Conservation (phyloP, 1,140 invertebrate genomes). For the Apocrypta bakeri region DNA sequence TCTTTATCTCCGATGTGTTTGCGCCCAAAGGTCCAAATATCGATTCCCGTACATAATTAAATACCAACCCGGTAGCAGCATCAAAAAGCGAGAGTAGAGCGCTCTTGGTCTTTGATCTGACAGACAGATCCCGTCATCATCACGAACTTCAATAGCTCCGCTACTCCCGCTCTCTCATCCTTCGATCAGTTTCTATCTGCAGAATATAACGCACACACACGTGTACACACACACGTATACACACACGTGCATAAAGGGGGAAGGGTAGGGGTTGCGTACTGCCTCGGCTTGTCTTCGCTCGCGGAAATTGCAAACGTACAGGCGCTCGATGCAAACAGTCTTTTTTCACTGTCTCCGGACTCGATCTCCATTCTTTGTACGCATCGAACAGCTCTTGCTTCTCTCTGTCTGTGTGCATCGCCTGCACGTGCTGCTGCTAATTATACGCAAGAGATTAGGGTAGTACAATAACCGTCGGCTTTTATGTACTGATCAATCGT, state of each 20-base stretch:
- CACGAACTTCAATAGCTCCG: constrained; percentile 67
- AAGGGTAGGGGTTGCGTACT: neutral
- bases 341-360: neutral
- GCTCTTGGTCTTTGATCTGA: constrained; percentile 66
- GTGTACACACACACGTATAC: no score
- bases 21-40: constrained; percentile 64
- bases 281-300: neutral
- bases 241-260: neutral
- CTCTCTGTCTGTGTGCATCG: neutral
- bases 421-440: neutral
- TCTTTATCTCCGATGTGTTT: neutral
- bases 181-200: neutral
- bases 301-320: neutral
- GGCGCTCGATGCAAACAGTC: neutral
- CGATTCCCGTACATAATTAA: constrained; percentile 71
- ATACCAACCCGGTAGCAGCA: constrained; percentile 65
- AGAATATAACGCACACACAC: neutral
- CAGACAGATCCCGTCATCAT: constrained; percentile 68
- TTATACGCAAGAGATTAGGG: neutral
- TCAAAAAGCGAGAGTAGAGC: constrained; percentile 66
- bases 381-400: no score
- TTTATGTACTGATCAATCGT: neutral
- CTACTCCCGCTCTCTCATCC: constrained; percentile 42
- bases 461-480: neutral
- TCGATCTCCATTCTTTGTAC: no score